Evolutionary conservation across 2,888 invertebrate species (phyloP).

Genomic region (Tiliacea citrago): DNA sequence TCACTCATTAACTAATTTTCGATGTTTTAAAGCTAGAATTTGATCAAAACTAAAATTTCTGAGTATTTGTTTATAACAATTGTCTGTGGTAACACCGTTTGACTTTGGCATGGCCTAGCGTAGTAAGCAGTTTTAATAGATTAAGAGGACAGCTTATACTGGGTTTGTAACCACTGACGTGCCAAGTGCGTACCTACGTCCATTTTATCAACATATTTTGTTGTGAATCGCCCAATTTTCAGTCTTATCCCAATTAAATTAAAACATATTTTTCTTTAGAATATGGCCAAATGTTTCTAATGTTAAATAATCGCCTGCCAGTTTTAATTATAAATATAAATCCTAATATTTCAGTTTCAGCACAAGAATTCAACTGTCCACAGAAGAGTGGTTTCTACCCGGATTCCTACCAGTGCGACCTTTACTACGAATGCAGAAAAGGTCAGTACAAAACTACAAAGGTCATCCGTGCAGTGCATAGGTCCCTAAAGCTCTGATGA

Average conservation of each 20-base stretch:
- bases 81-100: not conserved
- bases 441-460: conserved; percentile 86
- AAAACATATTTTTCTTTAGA: not conserved
- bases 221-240: conserved; percentile 14
- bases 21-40: too few relatives aligned
- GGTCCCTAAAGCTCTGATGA: conserved; percentile 23
- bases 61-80: too few relatives aligned
- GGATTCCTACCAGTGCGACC: conserved; percentile 94
- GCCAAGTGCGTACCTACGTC: not conserved
- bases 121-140: not conserved
- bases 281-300: not conserved
- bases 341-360: conserved; percentile 79
- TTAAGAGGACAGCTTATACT: not conserved
- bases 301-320: not conserved
- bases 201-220: not conserved
- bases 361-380: conserved; percentile 92
- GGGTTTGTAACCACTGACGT: not conserved
- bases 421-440: conserved; percentile 94
- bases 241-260: not conserved
- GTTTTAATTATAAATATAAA: not conserved
- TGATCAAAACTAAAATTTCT: too few relatives aligned
- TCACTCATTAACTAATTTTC: not conserved
- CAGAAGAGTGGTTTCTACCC: conserved; percentile 94
- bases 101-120: not conserved
- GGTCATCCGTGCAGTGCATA: conserved; percentile 66